Evolutionary conservation across 2,113 vertebrate species (phyloP).

Genomic region (Tragelaphus buxtoni): DNA sequence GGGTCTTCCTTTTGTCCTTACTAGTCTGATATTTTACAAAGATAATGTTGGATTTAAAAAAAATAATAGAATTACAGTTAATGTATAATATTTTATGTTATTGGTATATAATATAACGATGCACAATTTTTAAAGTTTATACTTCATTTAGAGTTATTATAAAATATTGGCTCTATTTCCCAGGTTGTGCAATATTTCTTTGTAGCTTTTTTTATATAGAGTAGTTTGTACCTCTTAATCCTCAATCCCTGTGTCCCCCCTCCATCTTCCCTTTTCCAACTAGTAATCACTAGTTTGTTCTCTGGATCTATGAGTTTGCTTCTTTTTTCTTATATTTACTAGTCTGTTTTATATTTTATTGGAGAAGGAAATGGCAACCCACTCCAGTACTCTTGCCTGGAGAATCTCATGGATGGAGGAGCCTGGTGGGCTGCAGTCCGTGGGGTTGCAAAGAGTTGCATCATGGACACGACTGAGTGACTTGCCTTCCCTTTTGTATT

Average conservation of each 20-base stretch:
- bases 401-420: too few species aligned
- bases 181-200: background rate
- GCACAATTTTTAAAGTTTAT: background rate
- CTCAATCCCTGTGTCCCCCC: too few species aligned
- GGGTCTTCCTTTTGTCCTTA: background rate
- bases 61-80: background rate
- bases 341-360: background rate
- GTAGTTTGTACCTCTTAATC: background rate
- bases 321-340: background rate
- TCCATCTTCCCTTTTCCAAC: background rate
- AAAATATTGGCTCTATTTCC: background rate
- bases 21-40: background rate
- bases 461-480: too few species aligned
- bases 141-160: background rate
- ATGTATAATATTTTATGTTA: background rate
- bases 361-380: too few species aligned
- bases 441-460: too few species aligned
- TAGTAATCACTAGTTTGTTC: background rate
- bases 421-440: too few species aligned
- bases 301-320: background rate
- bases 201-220: background rate
- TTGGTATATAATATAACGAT: background rate
- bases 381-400: too few species aligned
- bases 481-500: background rate
- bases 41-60: background rate